Evolutionary conservation across 2,113 vertebrate species (phyloP), one percentile per base, ranked within the genome.

Genomic region (Scomber colias): DNA sequence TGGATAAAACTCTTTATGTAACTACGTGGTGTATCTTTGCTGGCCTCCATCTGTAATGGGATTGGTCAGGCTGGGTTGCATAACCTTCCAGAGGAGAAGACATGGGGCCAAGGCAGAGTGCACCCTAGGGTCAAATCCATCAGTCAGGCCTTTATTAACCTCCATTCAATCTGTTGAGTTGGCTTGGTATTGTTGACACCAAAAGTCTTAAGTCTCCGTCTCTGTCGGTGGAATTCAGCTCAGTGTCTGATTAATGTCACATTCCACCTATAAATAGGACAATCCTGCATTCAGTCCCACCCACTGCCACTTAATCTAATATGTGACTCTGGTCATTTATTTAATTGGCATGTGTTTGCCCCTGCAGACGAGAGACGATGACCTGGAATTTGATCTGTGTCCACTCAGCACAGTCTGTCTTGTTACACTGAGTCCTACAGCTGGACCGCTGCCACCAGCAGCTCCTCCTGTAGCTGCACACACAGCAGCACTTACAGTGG

Each of bases 1-100:
- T 63, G 49, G 69, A 14, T 74, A 3, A 69, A 61, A 53, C 35
- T 56, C 40, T 44, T 77, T n/a, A 65, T 53, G 0, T 57, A 17
- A 51, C 69, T 66, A 45, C 30, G 11, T 30, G 15, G 11, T 30
- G 15, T 17, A n/a, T 66, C 54, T 65, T 24, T 11, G 31, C 69
- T 21, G 62, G 62, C 55, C 81, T 68, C 57, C 55, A 17, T 45
- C 8, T 57, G 19, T 83, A 69, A 83, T 64, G 57, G 44, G 81
- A 63, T 78, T 63, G 50, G 45, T 78, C 30, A 27, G 53, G 3
- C 13, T 1, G 11, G 24, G 61, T 83, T 72, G 30, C 13, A 31
- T 68, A 67, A 77, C 8, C 54, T 16, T 10, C 3, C 21, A 54
- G 15, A 61, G 30, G 14, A 61, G 60, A 24, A 24, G 45, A 13